Percentiles rank a stretch among this genome's conserved stretches.
phyloP scores from a whole-genome alignment of 2,797 vertebrate genomes.

The Myotis daubentonii region DNA sequence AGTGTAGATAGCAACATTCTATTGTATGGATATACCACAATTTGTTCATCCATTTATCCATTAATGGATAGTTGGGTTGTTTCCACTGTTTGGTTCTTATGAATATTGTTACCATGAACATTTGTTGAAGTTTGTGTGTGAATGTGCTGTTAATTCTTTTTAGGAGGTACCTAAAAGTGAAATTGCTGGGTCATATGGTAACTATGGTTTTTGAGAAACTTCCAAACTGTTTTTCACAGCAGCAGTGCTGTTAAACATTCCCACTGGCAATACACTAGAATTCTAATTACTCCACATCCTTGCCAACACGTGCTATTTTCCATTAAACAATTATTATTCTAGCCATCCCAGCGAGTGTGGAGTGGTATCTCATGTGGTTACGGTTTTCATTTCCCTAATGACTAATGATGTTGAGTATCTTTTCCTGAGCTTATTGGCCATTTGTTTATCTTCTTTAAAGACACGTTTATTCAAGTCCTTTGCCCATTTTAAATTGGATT shows the following conservation, averaged over 20 bases:
- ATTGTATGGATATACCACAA: not conserved
- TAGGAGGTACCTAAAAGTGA: not conserved
- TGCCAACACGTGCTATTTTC: not conserved
- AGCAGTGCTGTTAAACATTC: not conserved
- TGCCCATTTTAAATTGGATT: not conserved
- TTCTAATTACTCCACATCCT: not conserved
- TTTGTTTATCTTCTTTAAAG: constrained; percentile 8
- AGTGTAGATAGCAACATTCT: not conserved
- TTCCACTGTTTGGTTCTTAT: not conserved
- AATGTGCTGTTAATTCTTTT: not conserved
- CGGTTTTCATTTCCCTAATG: constrained; percentile 2
- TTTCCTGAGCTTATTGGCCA: not conserved
- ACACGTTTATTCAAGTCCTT: not conserved
- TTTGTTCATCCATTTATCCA: not conserved
- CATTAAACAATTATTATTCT: not conserved
- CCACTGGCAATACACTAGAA: not conserved
- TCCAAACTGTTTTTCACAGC: not conserved
- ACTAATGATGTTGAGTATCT: not conserved
- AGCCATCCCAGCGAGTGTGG: not conserved
- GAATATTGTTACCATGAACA: not conserved
- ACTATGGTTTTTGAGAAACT: not conserved
- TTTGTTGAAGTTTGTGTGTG: not conserved
- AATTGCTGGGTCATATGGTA: not conserved
- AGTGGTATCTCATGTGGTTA: not conserved
- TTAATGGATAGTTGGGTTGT: not conserved